phyloP scores from a whole-genome alignment of 1,140 invertebrate species.

The Drosophila aff. region DNA sequence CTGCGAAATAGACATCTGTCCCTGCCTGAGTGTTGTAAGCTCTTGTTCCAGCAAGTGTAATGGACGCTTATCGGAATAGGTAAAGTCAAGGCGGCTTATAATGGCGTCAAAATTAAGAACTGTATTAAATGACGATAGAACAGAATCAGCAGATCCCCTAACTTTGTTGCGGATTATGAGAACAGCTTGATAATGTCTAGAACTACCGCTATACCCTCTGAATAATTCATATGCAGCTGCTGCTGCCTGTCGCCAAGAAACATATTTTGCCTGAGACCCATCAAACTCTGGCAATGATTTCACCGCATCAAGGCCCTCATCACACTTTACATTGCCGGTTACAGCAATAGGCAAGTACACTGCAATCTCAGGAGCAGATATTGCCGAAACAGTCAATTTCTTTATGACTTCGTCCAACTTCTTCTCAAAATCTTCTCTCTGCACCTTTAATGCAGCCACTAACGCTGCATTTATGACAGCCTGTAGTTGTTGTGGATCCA shows the following conservation, averaged over 20 bases:
- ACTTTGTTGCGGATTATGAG: constrained; percentile 47
- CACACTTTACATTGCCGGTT: constrained; percentile 3
- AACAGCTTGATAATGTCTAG: constrained; percentile 36
- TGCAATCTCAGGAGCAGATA: constrained; percentile 1
- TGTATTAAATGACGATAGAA: constrained; percentile 36
- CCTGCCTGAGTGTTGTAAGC: constrained; percentile 7
- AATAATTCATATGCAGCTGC: constrained; percentile 3
- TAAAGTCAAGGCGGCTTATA: neutral
- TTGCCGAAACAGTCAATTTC: neutral
- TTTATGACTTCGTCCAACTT: constrained; percentile 1
- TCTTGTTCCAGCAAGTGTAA: constrained; percentile 35
- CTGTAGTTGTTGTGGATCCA: neutral
- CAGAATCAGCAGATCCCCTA: constrained; percentile 29
- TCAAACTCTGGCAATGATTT: constrained; percentile 14
- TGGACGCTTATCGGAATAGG: constrained; percentile 16
- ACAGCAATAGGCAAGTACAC: constrained; percentile 2
- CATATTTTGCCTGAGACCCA: constrained; percentile 30
- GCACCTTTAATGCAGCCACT: neutral
- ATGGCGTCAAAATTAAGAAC: constrained; percentile 37
- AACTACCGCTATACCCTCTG: constrained; percentile 7
- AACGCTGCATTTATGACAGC: neutral
- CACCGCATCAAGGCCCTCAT: constrained; percentile 8
- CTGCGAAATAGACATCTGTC: constrained; percentile 24
- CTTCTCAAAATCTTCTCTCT: neutral
- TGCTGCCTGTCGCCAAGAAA: constrained; percentile 46